Evolutionary conservation across 2,888 invertebrate genomes (phyloP), one percentile per base, ranked within the genome.

Genomic region (Petrolisthes cinctipes): DNA sequence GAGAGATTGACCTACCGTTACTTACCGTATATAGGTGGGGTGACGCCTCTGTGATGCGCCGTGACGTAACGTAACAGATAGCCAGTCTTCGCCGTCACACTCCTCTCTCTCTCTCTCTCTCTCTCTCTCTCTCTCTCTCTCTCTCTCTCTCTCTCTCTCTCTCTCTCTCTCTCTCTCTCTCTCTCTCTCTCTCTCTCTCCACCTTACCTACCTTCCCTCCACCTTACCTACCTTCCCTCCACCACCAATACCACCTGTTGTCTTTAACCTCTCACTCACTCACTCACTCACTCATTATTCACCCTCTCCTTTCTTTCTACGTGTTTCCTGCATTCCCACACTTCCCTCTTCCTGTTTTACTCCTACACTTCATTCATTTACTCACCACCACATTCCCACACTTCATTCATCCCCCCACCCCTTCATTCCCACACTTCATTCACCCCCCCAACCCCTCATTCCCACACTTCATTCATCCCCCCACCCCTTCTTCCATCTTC

Each of bases 1-100:
- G 37, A 37, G 37, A 37, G 37, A 92, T 91, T 92, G 92, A 37
- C 37, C 37, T 37, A 37, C 37, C 37, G 37, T 37, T 37, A 37
- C 37, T 37, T 37, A 37, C 37, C 37, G 37, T 37, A n/a, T n/a
- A n/a, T n/a, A 37, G 37, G 37, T 37, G 37, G 37, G 37, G 37
- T 37, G 37, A 37, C 37, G 37, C 37, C 37, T 37, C 37, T 37
- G 37, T 0, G 37, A 37, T 37, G 37, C 37, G 37, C 37, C 37
- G 37, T 37, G 37, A 37, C 37, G 37, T 37, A 37, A 37, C 37
- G 37, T 37, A 37, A 37, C 37, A 37, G 4, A 4, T 14, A 71
- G 14, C 9, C 56, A 20, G 4, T 9, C 68, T n/a, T 20, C 4
- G 0, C 11, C 23, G 5, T 20, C 37, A 20, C 37, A 54, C 80